phyloP scores from a whole-genome alignment of 2,888 invertebrate genomes.

The Panorpa germanica region DNA sequence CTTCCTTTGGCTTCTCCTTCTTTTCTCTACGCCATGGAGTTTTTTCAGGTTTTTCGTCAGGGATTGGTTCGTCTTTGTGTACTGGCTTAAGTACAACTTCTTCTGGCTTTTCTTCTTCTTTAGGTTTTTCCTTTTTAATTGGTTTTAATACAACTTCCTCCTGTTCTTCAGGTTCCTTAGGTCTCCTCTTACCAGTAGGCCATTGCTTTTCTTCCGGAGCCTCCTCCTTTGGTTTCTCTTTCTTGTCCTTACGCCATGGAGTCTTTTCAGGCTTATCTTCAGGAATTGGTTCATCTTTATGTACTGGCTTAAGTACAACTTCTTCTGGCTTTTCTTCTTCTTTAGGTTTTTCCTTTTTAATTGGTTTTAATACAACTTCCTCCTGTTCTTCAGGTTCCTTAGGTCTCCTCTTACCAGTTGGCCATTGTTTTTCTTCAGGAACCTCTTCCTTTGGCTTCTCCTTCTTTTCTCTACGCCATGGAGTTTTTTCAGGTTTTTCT shows the following conservation, averaged over 20 bases:
- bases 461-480: slow-evolving; percentile 16
- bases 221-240: slow-evolving; percentile 16
- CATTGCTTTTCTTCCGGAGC: slow-evolving; percentile 24
- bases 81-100: slow-evolving; percentile 14
- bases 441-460: slow-evolving; percentile 18
- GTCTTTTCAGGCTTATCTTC: slow-evolving; percentile 18
- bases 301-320: slow-evolving; percentile 14
- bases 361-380: slow-evolving; percentile 29
- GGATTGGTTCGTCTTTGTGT: too few species aligned
- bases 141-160: slow-evolving; percentile 15
- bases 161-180: slow-evolving; percentile 23
- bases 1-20: slow-evolving; percentile 4
- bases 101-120: slow-evolving; percentile 16
- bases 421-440: slow-evolving; percentile 19
- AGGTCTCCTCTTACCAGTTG: slow-evolving; percentile 19
- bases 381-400: slow-evolving; percentile 23
- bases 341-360: slow-evolving; percentile 18
- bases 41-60: too few species aligned
- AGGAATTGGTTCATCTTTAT: slow-evolving; percentile 16
- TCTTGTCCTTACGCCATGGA: slow-evolving; percentile 18
- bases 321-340: slow-evolving; percentile 16
- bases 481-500: slow-evolving; percentile 12
- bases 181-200: slow-evolving; percentile 21
- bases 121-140: slow-evolving; percentile 14
- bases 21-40: too few species aligned